Conservation (phyloP, 2,888 invertebrate genomes). For the Nudaria mundana region DNA sequence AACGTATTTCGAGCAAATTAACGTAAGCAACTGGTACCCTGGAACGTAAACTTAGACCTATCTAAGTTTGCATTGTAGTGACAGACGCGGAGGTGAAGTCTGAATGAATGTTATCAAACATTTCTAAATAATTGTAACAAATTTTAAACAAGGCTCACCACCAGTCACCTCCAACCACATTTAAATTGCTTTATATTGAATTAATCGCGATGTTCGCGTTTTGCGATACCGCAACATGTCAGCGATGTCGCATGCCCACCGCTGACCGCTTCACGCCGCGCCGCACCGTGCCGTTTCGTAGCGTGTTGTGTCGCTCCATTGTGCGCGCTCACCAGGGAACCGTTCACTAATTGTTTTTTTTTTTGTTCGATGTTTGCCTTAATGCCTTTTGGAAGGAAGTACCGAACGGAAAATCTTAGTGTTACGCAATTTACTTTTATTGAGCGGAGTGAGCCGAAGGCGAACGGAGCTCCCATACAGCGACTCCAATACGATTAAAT, state of each 20-base stretch:
- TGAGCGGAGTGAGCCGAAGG: conserved; percentile 26
- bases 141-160: conserved; percentile 30
- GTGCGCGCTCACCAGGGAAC: conserved; percentile 24
- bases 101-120: conserved; percentile 31
- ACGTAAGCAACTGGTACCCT: too few species aligned
- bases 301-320: conserved; percentile 7
- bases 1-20: too few species aligned
- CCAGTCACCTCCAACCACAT: conserved; percentile 33
- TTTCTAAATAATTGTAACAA: conserved; percentile 39
- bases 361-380: conserved; percentile 43
- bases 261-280: conserved; percentile 7
- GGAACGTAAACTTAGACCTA: too few species aligned
- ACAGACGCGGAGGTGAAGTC: conserved; percentile 25
- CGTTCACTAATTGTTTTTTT: conserved; percentile 53
- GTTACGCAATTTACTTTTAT: conserved; percentile 38
- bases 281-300: conserved; percentile 4
- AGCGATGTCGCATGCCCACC: neutral
- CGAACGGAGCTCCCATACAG: too few species aligned
- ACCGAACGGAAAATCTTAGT: conserved; percentile 41
- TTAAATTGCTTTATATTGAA: conserved; percentile 40
- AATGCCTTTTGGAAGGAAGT: conserved; percentile 43
- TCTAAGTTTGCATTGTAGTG: too few species aligned
- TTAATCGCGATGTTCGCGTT: conserved; percentile 38
- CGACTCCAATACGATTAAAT: too few species aligned
- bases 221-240: conserved; percentile 29